Percentiles rank a stretch among this genome's conserved stretches.
phyloP scores from a whole-genome alignment of 2,797 vertebrate genomes.

The Acipenser ruthenus region DNA sequence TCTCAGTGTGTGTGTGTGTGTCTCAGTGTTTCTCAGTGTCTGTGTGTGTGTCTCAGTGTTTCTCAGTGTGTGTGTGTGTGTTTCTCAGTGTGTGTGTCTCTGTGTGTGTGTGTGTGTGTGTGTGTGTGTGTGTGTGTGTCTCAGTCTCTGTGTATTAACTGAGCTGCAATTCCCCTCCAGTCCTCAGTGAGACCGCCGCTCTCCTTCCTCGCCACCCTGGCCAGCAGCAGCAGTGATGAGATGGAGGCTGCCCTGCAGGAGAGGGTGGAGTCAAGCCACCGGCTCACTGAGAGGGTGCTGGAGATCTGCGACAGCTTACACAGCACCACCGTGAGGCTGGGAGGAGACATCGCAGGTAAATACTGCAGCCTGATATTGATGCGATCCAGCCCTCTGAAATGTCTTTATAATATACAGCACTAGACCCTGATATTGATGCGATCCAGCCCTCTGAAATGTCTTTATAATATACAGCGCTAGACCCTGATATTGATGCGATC shows the following conservation, averaged over 20 bases:
- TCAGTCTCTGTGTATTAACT: background rate
- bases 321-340: slow-evolving; percentile 53
- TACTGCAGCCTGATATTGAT: slow-evolving; percentile 38
- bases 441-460: background rate
- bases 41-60: no score
- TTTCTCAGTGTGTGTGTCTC: no score
- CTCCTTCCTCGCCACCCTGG: slow-evolving; percentile 88
- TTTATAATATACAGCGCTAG: background rate
- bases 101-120: background rate
- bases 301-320: slow-evolving; percentile 79
- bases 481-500: no score
- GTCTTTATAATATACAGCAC: slow-evolving; percentile 13
- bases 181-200: slow-evolving; percentile 64
- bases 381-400: background rate
- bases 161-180: slow-evolving; percentile 30
- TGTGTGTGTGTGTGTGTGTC: background rate
- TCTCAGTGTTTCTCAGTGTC: no score
- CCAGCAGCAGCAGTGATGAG: slow-evolving; percentile 92
- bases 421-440: slow-evolving; percentile 37
- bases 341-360: slow-evolving; percentile 16
- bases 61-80: background rate
- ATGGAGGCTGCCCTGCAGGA: slow-evolving; percentile 93
- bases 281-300: slow-evolving; percentile 75
- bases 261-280: slow-evolving; percentile 80
- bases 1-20: no score